phyloP scores from a whole-genome alignment of 2,888 invertebrate genomes.

The Ophioninae sp. region DNA sequence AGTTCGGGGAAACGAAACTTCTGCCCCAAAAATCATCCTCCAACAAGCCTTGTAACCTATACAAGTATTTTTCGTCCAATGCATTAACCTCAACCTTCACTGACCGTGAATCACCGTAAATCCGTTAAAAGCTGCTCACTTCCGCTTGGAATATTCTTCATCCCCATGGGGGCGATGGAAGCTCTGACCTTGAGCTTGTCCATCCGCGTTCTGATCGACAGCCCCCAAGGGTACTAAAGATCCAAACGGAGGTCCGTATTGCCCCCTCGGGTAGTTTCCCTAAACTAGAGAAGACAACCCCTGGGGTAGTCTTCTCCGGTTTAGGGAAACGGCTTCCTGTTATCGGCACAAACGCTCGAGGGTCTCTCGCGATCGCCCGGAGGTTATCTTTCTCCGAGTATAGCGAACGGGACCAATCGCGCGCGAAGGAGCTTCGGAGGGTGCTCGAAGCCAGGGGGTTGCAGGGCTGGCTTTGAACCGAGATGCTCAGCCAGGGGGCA shows the following conservation, averaged over 20 bases:
- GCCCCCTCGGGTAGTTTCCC: neutral
- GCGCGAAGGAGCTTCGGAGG: constrained; percentile 18
- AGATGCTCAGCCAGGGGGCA: neutral
- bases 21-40: too few relatives aligned
- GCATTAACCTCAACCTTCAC: too few relatives aligned
- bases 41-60: too few relatives aligned
- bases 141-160: neutral
- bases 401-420: constrained; percentile 13
- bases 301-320: constrained; percentile 65
- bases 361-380: constrained; percentile 61
- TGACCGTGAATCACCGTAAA: neutral
- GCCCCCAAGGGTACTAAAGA: neutral
- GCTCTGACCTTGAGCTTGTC: neutral
- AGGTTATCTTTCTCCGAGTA: constrained; percentile 69
- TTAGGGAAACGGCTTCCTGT: constrained; percentile 70
- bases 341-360: constrained; percentile 70
- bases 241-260: neutral
- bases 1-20: too few relatives aligned
- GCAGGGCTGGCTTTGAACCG: neutral
- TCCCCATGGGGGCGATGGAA: neutral
- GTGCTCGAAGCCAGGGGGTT: neutral
- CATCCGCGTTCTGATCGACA: neutral
- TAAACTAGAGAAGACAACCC: neutral
- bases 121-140: neutral
- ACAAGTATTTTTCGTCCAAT: too few relatives aligned